Percentiles rank a stretch among this genome's conserved stretches.
phyloP scores from a whole-genome alignment of 2,113 vertebrate species.

The Agelaius phoeniceus region DNA sequence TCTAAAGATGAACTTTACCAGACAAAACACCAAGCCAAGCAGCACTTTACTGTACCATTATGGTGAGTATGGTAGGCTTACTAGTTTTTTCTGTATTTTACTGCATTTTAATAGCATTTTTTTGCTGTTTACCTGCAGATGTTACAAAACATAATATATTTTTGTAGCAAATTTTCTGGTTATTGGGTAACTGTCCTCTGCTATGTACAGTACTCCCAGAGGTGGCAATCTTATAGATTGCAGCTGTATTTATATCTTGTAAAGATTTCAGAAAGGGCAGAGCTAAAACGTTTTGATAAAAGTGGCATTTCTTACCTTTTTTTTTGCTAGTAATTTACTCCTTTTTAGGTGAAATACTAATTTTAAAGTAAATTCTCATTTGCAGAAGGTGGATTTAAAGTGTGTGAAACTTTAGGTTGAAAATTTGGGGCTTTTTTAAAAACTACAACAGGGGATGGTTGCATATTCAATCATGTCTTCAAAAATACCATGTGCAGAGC shows the following conservation, averaged over 20 bases:
- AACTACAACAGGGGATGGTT: background rate
- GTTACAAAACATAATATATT: slow-evolving; percentile 55
- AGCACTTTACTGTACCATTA: slow-evolving; percentile 58
- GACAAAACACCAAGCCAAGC: slow-evolving; percentile 13
- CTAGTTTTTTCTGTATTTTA: slow-evolving; percentile 41
- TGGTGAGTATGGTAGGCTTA: background rate
- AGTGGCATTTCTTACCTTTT: slow-evolving; percentile 50
- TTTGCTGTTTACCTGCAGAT: slow-evolving; percentile 46
- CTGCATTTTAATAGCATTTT: slow-evolving; percentile 15
- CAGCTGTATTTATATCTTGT: slow-evolving; percentile 64
- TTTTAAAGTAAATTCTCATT: slow-evolving; percentile 25
- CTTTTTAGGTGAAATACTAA: slow-evolving; percentile 23
- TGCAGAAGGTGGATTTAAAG: slow-evolving; percentile 11
- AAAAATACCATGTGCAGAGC: background rate
- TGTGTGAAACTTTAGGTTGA: background rate
- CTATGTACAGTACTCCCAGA: slow-evolving; percentile 51
- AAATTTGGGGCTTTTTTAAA: background rate
- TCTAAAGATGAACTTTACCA: background rate
- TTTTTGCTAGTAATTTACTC: slow-evolving; percentile 27
- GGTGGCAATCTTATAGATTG: slow-evolving; percentile 62
- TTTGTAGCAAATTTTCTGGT: slow-evolving; percentile 61
- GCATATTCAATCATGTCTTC: slow-evolving; percentile 18
- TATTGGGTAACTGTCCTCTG: slow-evolving; percentile 58
- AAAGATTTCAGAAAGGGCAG: slow-evolving; percentile 61
- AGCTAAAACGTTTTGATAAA: slow-evolving; percentile 62